Evolutionary conservation across 2,113 vertebrate species (phyloP).

Genomic region (Embiotoca jacksoni): DNA sequence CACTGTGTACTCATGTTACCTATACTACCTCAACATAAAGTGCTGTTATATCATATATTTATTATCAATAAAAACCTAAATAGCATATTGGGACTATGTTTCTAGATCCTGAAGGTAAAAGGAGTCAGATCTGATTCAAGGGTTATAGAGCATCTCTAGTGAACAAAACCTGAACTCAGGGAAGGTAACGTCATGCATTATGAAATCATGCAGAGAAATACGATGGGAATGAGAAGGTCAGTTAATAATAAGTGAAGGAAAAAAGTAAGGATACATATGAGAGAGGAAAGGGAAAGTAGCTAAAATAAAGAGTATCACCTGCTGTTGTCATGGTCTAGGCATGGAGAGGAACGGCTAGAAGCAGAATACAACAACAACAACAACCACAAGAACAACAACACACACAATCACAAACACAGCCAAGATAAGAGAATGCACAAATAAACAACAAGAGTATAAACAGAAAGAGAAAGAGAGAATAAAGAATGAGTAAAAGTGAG

Average conservation of each 20-base stretch:
- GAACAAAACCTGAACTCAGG: neutral
- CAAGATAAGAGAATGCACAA: conserved; percentile 52
- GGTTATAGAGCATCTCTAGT: conserved; percentile 7
- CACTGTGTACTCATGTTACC: no score
- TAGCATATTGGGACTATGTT: neutral
- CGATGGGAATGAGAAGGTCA: conserved; percentile 1
- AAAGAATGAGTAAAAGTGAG: conserved; percentile 56
- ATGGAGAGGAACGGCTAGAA: conserved; percentile 94
- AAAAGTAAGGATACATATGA: conserved; percentile 20
- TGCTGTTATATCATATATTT: neutral
- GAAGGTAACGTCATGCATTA: conserved; percentile 48
- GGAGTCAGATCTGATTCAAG: conserved; percentile 15
- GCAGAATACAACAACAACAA: conserved; percentile 89
- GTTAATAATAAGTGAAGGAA: conserved; percentile 19
- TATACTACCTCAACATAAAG: neutral
- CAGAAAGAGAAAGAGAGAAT: conserved; percentile 48
- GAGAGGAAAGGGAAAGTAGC: conserved; percentile 31
- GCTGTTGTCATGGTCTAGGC: conserved; percentile 98
- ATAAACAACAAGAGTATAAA: conserved; percentile 48
- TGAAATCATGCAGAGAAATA: conserved; percentile 46
- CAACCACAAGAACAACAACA: conserved; percentile 69
- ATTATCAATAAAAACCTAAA: no score
- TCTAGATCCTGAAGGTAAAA: conserved; percentile 12
- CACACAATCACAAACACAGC: conserved; percentile 75
- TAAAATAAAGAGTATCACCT: conserved; percentile 90